Percentiles rank a stretch among this genome's conserved stretches.
Evolutionary conservation across 2,113 vertebrate species (phyloP).

Genomic region (Galeopterus variegatus): DNA sequence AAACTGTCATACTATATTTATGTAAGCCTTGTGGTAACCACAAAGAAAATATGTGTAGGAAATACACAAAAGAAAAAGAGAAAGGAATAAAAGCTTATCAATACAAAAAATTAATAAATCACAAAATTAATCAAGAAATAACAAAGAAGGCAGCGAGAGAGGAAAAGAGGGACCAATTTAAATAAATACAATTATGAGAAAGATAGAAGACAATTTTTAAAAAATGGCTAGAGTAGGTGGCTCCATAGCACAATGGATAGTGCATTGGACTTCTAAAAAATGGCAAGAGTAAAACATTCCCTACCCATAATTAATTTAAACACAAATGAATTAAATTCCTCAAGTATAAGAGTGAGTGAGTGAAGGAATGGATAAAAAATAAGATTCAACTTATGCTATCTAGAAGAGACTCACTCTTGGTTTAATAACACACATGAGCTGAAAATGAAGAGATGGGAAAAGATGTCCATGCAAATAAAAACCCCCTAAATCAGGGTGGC

Average conservation of each 20-base stretch:
- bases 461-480: not conserved
- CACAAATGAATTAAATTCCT: not conserved
- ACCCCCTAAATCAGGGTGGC: not conserved
- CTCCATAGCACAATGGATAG: no score
- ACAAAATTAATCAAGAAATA: not conserved
- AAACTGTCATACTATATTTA: not conserved
- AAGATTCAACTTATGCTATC: not conserved
- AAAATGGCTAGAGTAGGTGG: no score
- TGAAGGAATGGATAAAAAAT: not conserved
- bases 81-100: not conserved
- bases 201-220: not conserved
- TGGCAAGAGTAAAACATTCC: not conserved
- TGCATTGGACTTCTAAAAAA: not conserved
- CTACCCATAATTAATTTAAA: not conserved
- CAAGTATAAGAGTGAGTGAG: not conserved
- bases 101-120: not conserved
- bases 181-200: not conserved
- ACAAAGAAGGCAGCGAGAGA: not conserved
- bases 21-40: no score
- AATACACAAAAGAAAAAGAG: not conserved
- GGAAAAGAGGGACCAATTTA: not conserved
- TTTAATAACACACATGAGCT: not conserved
- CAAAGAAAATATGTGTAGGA: not conserved
- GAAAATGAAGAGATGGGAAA: not conserved
- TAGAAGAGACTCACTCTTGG: no score